These are phyloP conservation scores for Penaeus vannamei DNA, from an alignment of 1,140 invertebrate genomes.

Conservation along the genomic window DNA sequence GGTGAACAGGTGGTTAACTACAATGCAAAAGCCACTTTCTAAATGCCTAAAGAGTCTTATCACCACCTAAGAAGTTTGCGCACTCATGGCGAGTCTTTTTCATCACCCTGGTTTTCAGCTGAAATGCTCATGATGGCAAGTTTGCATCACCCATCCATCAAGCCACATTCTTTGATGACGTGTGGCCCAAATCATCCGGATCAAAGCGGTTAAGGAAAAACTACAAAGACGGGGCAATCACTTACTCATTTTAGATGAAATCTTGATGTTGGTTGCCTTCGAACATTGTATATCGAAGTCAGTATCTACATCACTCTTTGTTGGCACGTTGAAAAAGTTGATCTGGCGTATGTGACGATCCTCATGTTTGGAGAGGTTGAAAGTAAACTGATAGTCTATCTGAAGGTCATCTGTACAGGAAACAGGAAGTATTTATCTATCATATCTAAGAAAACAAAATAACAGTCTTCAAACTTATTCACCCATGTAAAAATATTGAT, in stretches of 20 bases:
- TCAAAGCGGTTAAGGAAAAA: not conserved
- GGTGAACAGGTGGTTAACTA: no score
- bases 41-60: no score
- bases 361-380: slow-evolving; percentile 95
- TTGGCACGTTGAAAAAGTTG: slow-evolving; percentile 95
- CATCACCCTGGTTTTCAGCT: no score
- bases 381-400: slow-evolving; percentile 98
- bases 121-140: no score
- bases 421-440: slow-evolving; percentile 39
- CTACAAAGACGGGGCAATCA: slow-evolving; percentile 47
- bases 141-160: no score
- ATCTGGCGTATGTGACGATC: slow-evolving; percentile 93
- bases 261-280: slow-evolving; percentile 92
- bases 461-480: no score
- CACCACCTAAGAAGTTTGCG: no score
- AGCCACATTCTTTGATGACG: no score
- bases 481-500: no score
- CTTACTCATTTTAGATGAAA: slow-evolving; percentile 87
- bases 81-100: no score
- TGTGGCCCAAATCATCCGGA: not conserved
- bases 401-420: slow-evolving; percentile 86
- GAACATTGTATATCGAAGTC: slow-evolving; percentile 96
- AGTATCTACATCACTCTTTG: slow-evolving; percentile 92
- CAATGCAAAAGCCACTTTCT: no score
- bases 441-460: no score